Conservation (phyloP, 2,888 invertebrate genomes). For the Conomelus anceps region DNA sequence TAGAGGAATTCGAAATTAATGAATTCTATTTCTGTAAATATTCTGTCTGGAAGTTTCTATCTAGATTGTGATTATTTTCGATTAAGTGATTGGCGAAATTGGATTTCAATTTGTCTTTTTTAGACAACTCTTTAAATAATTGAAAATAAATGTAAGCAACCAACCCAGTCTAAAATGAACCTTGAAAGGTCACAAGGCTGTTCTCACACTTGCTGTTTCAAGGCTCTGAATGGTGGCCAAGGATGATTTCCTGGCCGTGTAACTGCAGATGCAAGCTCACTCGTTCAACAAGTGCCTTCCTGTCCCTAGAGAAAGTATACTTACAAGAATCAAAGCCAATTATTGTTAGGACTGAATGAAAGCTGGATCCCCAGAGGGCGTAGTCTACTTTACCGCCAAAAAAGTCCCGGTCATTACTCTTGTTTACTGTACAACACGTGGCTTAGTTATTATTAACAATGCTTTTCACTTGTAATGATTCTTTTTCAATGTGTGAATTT, state of each 20-base stretch:
- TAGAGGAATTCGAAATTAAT: no score
- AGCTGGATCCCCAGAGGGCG: not conserved
- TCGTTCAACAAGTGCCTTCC: not conserved
- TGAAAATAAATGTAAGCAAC: not conserved
- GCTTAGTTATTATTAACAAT: not conserved
- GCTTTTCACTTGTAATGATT: no score
- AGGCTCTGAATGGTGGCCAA: not conserved
- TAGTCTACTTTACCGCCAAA: no score
- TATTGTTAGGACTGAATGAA: not conserved
- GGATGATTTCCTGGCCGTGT: not conserved
- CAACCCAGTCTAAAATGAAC: not conserved
- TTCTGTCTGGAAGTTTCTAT: no score
- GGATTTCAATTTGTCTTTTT: no score
- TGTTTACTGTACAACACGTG: not conserved
- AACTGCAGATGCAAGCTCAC: not conserved
- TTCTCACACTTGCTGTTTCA: not conserved
- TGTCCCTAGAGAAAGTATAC: not conserved
- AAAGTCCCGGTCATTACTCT: not conserved
- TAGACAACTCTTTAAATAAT: no score
- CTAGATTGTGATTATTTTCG: no score
- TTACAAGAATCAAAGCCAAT: not conserved
- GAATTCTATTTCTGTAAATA: no score
- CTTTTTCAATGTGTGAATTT: no score
- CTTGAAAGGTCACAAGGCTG: not conserved
- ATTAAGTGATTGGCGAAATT: no score